Conservation (phyloP, 2,888 invertebrate species). For the Lasioglossum zephyrum region DNA sequence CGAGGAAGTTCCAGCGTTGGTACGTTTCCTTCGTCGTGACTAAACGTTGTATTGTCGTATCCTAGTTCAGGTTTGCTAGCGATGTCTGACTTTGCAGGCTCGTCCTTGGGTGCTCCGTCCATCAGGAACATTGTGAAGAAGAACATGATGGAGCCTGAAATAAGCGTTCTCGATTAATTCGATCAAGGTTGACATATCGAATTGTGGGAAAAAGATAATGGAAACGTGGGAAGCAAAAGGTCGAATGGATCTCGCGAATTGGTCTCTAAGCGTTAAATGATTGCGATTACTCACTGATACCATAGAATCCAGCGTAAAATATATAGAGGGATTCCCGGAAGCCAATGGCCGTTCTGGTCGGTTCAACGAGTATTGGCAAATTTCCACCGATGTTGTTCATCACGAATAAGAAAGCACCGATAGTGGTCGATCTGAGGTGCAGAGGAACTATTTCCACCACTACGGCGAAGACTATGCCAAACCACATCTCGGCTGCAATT, state of each 20-base stretch:
- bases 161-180: background rate
- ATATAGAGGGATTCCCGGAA: conserved; percentile 94
- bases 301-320: conserved; percentile 95
- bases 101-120: conserved; percentile 86
- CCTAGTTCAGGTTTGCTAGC: conserved; percentile 78
- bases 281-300: conserved; percentile 89
- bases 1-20: conserved; percentile 79
- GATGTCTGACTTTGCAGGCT: conserved; percentile 69
- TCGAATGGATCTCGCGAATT: background rate
- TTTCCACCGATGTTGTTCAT: conserved; percentile 97
- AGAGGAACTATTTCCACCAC: conserved; percentile 95
- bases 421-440: conserved; percentile 92
- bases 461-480: conserved; percentile 95
- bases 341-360: conserved; percentile 92
- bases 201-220: background rate
- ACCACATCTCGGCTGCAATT: conserved; percentile 95
- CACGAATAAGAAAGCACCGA: conserved; percentile 94
- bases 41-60: conserved; percentile 86
- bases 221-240: background rate
- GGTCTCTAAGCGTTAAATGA: background rate
- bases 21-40: conserved; percentile 85
- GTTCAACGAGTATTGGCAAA: conserved; percentile 94
- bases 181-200: background rate
- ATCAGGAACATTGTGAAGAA: conserved; percentile 92
- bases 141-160: conserved; percentile 91